Base-by-base conservation (phyloP, 2,888 invertebrate genomes). In the Pollenia griseotomentosa region DNA sequence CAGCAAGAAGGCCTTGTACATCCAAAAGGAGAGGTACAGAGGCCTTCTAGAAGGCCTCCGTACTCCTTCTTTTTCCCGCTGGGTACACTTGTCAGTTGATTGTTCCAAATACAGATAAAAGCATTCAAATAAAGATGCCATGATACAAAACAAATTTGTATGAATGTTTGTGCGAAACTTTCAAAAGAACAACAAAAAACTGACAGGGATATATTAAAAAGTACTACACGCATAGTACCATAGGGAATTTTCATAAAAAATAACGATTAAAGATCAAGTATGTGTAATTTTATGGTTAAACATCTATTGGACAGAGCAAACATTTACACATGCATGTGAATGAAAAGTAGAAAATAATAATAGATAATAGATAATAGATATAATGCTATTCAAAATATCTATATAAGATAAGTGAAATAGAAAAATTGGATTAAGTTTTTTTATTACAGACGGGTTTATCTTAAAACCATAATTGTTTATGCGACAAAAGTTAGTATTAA, bases 101-200 rank as follows among this genome's bases (percentile, higher is more conserved):
- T 63, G 75, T 61, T 63, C 16, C 6, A 48, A 55, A 73, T 14
- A 44, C 71, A 19, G 19, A 10, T 71, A 57, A 48, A 74, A 61
- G 48, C 61, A 74, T 48, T 61, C 33, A 59, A 74, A 74, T 16
- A 61, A 48, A 75, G 19, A 16, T 16, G 42, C 19, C 42, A 63
- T 19, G 63, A 51, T 42, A 51, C 14, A 42, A 75, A 6, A 10
- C 7, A 70, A 55, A 53, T 70, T 9, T 55, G 10, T 55, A 19
- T 55, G 16, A 23, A 9, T 55, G 14, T 61, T 0, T 33, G 4
- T 33, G 2, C 4, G 2, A 33, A 33, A 33, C 2, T 33, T 33
- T 33, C 11, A 46, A 7, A 16, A 19, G 7, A 63, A 63, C 5
- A 63, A 0, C 4, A 6, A 63, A 53, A 44, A 19, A 23, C 19